These are phyloP conservation scores for Chunga burmeisteri DNA, from an alignment of 2,113 vertebrate species.

Conservation along the genomic window DNA sequence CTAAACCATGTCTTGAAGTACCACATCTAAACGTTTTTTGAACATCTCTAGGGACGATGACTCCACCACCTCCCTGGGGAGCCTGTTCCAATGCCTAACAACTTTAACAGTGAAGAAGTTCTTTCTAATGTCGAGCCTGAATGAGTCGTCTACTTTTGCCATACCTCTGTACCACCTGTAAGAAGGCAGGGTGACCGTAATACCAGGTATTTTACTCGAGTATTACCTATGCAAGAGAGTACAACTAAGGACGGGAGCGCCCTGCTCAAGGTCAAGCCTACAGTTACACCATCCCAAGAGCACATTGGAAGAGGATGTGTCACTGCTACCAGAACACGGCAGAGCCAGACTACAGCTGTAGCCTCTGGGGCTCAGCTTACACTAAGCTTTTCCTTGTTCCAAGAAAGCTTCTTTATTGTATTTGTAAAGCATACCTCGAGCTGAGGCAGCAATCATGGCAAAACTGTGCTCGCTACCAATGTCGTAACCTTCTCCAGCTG, in stretches of 20 bases:
- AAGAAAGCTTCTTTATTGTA: background rate
- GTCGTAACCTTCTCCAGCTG: background rate
- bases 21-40: no score
- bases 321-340: fast-evolving
- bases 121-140: no score
- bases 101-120: no score
- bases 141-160: background rate
- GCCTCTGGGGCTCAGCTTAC: background rate
- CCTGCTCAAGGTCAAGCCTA: background rate
- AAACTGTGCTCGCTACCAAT: no score
- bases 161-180: background rate
- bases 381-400: background rate
- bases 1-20: no score
- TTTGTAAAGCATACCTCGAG: background rate
- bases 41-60: no score
- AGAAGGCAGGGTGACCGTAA: background rate
- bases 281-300: background rate
- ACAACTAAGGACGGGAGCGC: background rate
- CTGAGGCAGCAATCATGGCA: background rate
- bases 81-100: no score
- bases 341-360: background rate
- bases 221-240: background rate
- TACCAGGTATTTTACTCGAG: background rate
- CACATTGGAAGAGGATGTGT: background rate
- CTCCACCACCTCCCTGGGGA: no score